A percentile compares a stretch with the other conserved stretches of the same genome.
Conservation (phyloP, 2,888 invertebrate species). For the Gortyna flavago region DNA sequence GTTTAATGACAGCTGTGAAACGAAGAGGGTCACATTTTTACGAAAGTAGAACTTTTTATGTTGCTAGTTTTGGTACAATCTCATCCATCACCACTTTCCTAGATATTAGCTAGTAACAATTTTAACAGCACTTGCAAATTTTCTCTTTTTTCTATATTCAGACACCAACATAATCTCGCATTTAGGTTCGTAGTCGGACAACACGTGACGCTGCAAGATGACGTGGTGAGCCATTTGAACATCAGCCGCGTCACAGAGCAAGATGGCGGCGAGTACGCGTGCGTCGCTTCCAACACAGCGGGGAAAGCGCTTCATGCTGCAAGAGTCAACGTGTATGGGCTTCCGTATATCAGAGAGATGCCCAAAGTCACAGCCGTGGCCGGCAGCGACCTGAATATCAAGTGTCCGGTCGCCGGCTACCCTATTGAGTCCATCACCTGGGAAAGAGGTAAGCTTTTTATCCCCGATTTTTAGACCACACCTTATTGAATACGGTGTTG, state of each 20-base stretch:
- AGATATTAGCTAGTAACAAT: background rate
- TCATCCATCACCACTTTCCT: background rate
- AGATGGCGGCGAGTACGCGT: slow-evolving; percentile 97
- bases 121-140: slow-evolving; percentile 37
- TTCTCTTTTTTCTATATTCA: slow-evolving; percentile 48
- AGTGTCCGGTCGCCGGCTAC: slow-evolving; percentile 97
- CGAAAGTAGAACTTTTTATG: slow-evolving; percentile 24
- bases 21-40: slow-evolving; percentile 22
- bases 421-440: slow-evolving; percentile 96
- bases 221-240: slow-evolving; percentile 97
- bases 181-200: slow-evolving; percentile 96
- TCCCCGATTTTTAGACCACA: background rate
- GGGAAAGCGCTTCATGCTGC: slow-evolving; percentile 95
- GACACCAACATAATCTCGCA: slow-evolving; percentile 60
- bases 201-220: slow-evolving; percentile 97
- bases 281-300: slow-evolving; percentile 95
- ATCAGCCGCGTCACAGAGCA: slow-evolving; percentile 96
- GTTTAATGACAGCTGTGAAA: slow-evolving; percentile 40
- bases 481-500: background rate
- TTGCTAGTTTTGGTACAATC: slow-evolving; percentile 1
- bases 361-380: slow-evolving; percentile 96
- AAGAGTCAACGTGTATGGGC: slow-evolving; percentile 96
- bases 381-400: slow-evolving; percentile 95
- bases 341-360: slow-evolving; percentile 96
- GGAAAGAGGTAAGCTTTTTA: slow-evolving; percentile 93